Percentiles rank a stretch among this genome's conserved stretches.
These are phyloP conservation scores for Syngnathus scovelli DNA, from an alignment of 2,113 vertebrate species.

Conservation along the genomic window DNA sequence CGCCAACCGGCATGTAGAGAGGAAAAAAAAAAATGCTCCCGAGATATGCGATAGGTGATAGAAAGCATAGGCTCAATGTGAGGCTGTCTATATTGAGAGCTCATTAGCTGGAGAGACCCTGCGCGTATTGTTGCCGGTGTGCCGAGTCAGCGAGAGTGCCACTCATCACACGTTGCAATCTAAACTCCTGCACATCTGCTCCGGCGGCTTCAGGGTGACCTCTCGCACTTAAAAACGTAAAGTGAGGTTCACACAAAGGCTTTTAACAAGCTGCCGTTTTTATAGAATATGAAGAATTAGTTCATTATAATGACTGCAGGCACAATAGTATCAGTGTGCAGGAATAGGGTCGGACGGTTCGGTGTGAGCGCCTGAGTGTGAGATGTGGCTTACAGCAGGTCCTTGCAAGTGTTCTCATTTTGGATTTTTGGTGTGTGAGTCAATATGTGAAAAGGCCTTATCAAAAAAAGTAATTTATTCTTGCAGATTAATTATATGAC, in stretches of 20 bases:
- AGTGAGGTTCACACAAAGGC: conserved; percentile 21
- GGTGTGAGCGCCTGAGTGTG: too few relatives aligned
- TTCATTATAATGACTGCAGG: too few relatives aligned
- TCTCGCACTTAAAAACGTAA: conserved; percentile 20
- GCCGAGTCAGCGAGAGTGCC: conserved; percentile 68
- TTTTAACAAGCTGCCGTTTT: not conserved
- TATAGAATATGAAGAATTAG: too few relatives aligned
- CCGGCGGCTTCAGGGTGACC: conserved; percentile 65
- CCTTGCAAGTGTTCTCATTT: too few relatives aligned
- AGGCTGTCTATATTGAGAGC: conserved; percentile 58
- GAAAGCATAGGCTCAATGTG: conserved; percentile 54
- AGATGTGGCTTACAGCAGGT: too few relatives aligned
- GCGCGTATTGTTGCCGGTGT: conserved; percentile 68
- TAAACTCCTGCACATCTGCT: conserved; percentile 66
- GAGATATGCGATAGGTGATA: conserved; percentile 59
- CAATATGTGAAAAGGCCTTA: too few relatives aligned
- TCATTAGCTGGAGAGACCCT: conserved; percentile 69
- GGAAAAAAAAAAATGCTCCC: conserved; percentile 38
- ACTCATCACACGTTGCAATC: conserved; percentile 59
- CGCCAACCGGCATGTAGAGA: conserved; percentile 43
- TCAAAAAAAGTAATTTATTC: too few relatives aligned
- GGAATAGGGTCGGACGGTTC: too few relatives aligned
- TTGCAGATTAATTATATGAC: too few relatives aligned
- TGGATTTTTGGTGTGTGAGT: too few relatives aligned
- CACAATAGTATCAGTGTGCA: too few relatives aligned